Evolutionary conservation across 2,113 vertebrate species (phyloP), one percentile per base, ranked within the genome.

Genomic region (Orycteropus afer): DNA sequence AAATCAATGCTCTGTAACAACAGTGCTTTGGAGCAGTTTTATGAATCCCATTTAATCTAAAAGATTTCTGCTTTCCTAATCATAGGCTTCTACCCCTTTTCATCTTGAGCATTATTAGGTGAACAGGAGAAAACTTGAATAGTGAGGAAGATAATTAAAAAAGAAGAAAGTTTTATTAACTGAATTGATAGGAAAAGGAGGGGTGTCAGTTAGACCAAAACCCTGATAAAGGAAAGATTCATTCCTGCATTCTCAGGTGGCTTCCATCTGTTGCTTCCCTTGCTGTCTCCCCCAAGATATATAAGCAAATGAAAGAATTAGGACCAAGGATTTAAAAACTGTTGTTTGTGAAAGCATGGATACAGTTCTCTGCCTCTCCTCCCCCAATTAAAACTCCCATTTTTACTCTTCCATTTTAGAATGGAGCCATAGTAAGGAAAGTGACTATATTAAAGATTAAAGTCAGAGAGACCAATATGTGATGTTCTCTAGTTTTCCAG

Each of bases 161-260:
- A 79, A 49, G 17, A 57, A 79, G 76, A 77, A 17, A 32, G 40
- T 51, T 67, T 87, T 86, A 93, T 92, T 78, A 71, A 77, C 51
- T 76, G 53, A 94, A 80, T 53, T 94, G 74, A 76, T 90, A 22
- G 37, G 59, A n/a, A 86, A 80, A 63, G 42, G 15, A 49, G 76
- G 22, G 69, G 40, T 84, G 42, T 40, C 63, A 79, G 76, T 83
- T 93, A 94, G 78, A 93, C 73, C 95, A 92, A 7, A 90, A n/a
- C 42, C 15, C 53, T 92, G 93, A 92, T 78, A 88, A 96, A 82
- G 17, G 34, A 94, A 85, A 55, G 76, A 95, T 95, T 89, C 63
- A 88, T 96, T 37, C 49, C 40, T 96, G 42, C 18, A 53, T 89
- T 79, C 51, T 95, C 83, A 15, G 57, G 63, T 57, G 42, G 59